These are phyloP conservation scores for Drosophila nasuta DNA, from an alignment of 1,140 invertebrate species.

Conservation along the genomic window DNA sequence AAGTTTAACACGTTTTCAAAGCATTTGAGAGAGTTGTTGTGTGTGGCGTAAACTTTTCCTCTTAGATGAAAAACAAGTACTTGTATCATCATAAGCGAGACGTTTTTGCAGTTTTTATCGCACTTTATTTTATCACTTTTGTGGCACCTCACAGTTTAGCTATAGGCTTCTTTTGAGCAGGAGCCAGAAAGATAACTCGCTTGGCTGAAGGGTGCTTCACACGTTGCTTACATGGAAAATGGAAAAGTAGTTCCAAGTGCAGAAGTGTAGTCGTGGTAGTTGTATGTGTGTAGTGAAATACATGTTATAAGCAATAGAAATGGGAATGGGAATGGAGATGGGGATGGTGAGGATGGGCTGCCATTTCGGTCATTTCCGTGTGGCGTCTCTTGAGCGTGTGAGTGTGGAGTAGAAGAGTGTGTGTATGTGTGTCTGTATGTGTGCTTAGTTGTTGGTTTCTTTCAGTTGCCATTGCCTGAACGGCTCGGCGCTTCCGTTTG, in stretches of 20 bases:
- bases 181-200: background rate
- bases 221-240: constrained; percentile 31
- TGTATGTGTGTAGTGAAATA: constrained; percentile 57
- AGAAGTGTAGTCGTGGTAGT: constrained; percentile 1
- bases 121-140: too few species aligned
- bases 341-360: constrained; percentile 15
- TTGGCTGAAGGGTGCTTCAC: constrained; percentile 27
- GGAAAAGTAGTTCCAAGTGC: constrained; percentile 67
- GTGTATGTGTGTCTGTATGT: constrained; percentile 28
- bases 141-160: constrained; percentile 9
- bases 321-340: constrained; percentile 55
- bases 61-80: background rate
- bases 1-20: background rate
- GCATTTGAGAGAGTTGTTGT: background rate
- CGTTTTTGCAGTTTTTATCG: background rate
- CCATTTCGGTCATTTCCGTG: constrained; percentile 77
- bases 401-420: constrained; percentile 8
- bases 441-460: constrained; percentile 3
- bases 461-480: constrained; percentile 58
- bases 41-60: background rate
- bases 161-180: constrained; percentile 18
- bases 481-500: constrained; percentile 79
- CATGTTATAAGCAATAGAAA: constrained; percentile 70
- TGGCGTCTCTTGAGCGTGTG: background rate
- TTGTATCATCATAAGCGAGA: constrained; percentile 5